Conservation (phyloP, 2,113 vertebrate genomes). For the Caranx ignobilis region DNA sequence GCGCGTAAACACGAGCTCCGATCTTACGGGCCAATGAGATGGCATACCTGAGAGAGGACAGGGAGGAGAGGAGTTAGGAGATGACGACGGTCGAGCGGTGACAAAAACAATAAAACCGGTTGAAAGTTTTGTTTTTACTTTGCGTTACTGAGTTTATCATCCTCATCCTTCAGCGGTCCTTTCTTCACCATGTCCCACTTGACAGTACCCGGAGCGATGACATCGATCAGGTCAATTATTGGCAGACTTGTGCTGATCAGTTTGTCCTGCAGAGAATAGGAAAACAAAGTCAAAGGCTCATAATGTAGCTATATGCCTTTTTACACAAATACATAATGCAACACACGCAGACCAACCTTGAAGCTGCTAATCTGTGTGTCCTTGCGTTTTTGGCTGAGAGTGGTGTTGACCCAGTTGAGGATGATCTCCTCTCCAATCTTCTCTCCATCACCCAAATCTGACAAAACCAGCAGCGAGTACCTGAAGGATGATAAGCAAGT, state of each 20-base stretch:
- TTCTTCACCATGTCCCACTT: slow-evolving; percentile 91
- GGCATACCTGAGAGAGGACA: slow-evolving; percentile 87
- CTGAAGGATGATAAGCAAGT: slow-evolving; percentile 71
- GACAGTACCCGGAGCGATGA: slow-evolving; percentile 90
- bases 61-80: background rate
- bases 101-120: background rate
- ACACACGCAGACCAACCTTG: slow-evolving; percentile 85
- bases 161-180: slow-evolving; percentile 86
- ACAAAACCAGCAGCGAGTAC: slow-evolving; percentile 93
- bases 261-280: slow-evolving; percentile 85
- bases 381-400: slow-evolving; percentile 88
- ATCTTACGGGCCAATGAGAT: slow-evolving; percentile 97
- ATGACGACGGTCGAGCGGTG: fast-evolving
- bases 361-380: slow-evolving; percentile 91
- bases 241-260: slow-evolving; percentile 95
- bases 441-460: slow-evolving; percentile 92
- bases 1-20: slow-evolving; percentile 94
- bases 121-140: slow-evolving; percentile 64
- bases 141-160: slow-evolving; percentile 88
- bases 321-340: background rate
- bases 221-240: slow-evolving; percentile 95
- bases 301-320: background rate
- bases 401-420: slow-evolving; percentile 95
- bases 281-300: background rate
- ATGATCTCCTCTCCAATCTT: slow-evolving; percentile 94